Evolutionary conservation across 2,888 invertebrate species (phyloP), one percentile per base, ranked within the genome.

Genomic region (Calameuta filiformis): DNA sequence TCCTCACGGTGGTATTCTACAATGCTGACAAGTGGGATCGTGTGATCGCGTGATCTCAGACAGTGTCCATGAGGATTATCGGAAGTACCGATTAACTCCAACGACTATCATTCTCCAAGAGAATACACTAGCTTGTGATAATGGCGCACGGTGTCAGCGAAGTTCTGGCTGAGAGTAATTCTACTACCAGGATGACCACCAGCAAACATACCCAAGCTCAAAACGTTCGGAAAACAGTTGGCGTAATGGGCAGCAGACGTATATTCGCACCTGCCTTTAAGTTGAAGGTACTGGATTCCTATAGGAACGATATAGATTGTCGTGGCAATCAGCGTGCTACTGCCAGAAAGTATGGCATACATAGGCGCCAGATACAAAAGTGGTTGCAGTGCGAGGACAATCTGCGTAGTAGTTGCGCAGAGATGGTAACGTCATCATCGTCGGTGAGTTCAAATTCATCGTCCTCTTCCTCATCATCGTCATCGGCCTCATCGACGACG

Each of bases 201-300:
- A 85, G 85, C 77, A 89, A 87, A 81, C 81, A 85, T 80, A 79
- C 91, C 90, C 83, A 89, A 88, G 85, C 92, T 89, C 89, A 77
- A 73, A 77, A 71, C 92, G 92, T 80, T 77, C 84, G 89, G 78
- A 91, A 90, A 76, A 87, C 87, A 71, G 88, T 90, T 76, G 89
- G 90, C 69, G 90, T 89, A 68, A 95, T 96, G 93, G 97, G 97
- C 80, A 97, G 97, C 84, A 94, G 97, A 84, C 95, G 97, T 83
- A 97, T 97, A 89, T 97, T 97, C 92, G 95, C 97, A 89, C 96
- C 97, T 86, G 95, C 96, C 92, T 97, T 97, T 92, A 97, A 97
- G 92, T 93, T 97, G 84, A 96, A 96, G 93, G 97, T 97, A 85
- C 93, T 97, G 83, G 97, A 97, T 91, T 97, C 97, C 73, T 97